Conservation (phyloP, 2,888 invertebrate genomes). For the Napeogenes sylphis region DNA sequence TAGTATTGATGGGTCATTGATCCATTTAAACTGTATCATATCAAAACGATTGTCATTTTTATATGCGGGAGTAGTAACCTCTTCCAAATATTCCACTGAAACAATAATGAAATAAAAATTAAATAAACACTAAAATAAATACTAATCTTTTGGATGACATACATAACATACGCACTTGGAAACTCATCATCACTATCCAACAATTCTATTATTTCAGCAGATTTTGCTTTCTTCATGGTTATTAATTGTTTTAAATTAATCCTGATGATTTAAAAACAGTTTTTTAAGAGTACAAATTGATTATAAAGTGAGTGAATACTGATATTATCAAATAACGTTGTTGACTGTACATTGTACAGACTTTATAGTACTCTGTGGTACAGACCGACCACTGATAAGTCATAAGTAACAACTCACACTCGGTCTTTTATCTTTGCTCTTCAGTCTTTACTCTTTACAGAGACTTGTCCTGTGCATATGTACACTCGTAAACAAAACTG, state of each 20-base stretch:
- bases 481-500: too few relatives aligned
- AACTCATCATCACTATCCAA: constrained; percentile 58
- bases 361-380: too few relatives aligned
- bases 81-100: constrained; percentile 45
- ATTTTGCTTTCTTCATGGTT: neutral
- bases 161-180: constrained; percentile 40
- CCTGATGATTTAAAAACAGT: neutral
- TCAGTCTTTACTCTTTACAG: too few relatives aligned
- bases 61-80: constrained; percentile 44
- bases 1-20: constrained; percentile 14
- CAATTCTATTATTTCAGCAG: constrained; percentile 34
- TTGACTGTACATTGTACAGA: too few relatives aligned
- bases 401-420: too few relatives aligned
- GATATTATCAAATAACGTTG: too few relatives aligned
- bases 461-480: too few relatives aligned
- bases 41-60: constrained; percentile 45
- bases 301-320: too few relatives aligned
- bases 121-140: neutral
- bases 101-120: constrained; percentile 13
- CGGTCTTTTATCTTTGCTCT: too few relatives aligned
- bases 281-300: too few relatives aligned
- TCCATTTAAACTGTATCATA: constrained; percentile 33
- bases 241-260: neutral
- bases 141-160: neutral
- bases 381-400: too few relatives aligned